Evolutionary conservation across 1,140 invertebrate genomes (phyloP), one percentile per base, ranked within the genome.

Genomic region (Helicoverpa zea): DNA sequence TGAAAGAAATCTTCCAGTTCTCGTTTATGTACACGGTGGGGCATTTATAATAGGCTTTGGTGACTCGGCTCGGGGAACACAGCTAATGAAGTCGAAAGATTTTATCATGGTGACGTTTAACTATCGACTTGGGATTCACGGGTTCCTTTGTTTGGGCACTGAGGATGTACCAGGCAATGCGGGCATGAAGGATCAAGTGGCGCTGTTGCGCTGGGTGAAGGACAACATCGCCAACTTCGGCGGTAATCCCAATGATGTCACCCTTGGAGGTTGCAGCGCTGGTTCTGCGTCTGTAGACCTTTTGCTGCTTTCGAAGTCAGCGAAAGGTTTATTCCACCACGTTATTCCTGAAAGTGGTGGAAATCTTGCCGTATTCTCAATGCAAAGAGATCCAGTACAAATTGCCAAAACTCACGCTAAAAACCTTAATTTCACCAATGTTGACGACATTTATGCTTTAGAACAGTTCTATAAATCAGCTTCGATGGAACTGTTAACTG

Each of bases 141-240:
- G 88, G 3, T 90, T 89, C 66, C 70, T 91, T 9, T 90, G 90
- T 54, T 63, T 90, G 35, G 90, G 89, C 0, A 92, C 88, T 43
- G 66, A 89, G 76, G 85, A 89, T 59, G 79, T 80, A 23, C 91
- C 90, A 12, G 91, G 91, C 0, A 92, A 92, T 70, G 88, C 90
- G 47, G 91, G 88, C 13, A 88, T 90, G 87, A 92, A 92, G 81
- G 91, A 91, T 64, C 88, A 91, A 66, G 80, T 91, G 1, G 88
- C 86, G 10, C 43, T 87, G 16, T 56, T 92, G 9, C 84, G 84
- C 12, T 92, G 91, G 91, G 86, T 92, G 0, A 80, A 91, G 58
- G 82, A 77, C 30, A 92, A 93, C 77, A 93, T 93, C 74, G 86
- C 81, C 5, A 84, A 51, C 12, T 93, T 89, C 68, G 87, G 90